phyloP scores from a whole-genome alignment of 2,113 vertebrate genomes.

The Mus musculus region GRCm39 chr12:64389001-64389500 shows the following conservation, averaged over 20 bases:
- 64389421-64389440: too few species aligned
- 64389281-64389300: neutral
- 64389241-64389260: neutral
- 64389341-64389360: neutral
- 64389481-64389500: neutral
- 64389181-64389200: neutral
- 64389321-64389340: neutral
- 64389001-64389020: neutral
- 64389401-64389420: too few species aligned
- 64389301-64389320: neutral
- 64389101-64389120: neutral
- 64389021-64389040: neutral
- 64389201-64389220: neutral
- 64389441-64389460: too few species aligned
- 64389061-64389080: neutral
- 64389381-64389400: neutral
- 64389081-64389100: neutral
- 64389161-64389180: neutral
- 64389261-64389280: neutral
- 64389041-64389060: neutral
- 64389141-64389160: neutral
- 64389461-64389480: too few species aligned
- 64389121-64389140: neutral
- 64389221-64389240: neutral
- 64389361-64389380: neutral